These are phyloP conservation scores for Amblyteles armatorius DNA, from an alignment of 2,888 invertebrate genomes.

Conservation along the genomic window DNA sequence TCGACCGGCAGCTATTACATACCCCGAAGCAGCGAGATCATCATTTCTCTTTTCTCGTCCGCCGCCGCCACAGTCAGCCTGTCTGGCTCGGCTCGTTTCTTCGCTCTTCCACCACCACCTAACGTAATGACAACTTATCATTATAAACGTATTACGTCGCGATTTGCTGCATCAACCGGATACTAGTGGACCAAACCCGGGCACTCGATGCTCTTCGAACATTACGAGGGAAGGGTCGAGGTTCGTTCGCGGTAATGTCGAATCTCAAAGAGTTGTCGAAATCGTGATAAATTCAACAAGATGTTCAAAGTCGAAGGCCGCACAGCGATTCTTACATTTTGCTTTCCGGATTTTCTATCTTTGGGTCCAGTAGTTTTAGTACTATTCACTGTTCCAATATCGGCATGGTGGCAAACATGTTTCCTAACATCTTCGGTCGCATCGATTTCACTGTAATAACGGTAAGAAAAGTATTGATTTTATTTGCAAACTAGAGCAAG, in stretches of 20 bases:
- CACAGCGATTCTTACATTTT: too few relatives aligned
- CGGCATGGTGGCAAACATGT: too few relatives aligned
- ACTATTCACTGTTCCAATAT: not conserved
- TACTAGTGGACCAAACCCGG: constrained; percentile 6
- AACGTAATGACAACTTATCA: constrained; percentile 80
- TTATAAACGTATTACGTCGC: constrained; percentile 80
- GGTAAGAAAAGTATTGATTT: not conserved
- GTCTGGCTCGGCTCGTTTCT: constrained; percentile 62
- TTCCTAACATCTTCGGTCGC: not conserved
- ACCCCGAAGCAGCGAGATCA: constrained; percentile 79
- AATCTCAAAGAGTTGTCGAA: not conserved
- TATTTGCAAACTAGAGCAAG: not conserved
- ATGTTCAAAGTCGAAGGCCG: too few relatives aligned
- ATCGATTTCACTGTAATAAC: not conserved
- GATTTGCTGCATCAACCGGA: constrained; percentile 29
- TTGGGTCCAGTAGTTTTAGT: not conserved
- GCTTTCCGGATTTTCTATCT: not conserved
- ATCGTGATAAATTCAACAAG: not conserved
- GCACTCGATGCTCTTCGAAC: constrained; percentile 8
- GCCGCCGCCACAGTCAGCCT: constrained; percentile 55
- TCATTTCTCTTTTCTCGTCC: constrained; percentile 78
- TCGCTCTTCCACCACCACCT: constrained; percentile 47
- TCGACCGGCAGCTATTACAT: constrained; percentile 79
- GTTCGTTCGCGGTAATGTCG: not conserved
- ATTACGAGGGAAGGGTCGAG: constrained; percentile 4